A percentile compares a stretch with the other conserved stretches of the same genome.
These are phyloP conservation scores for Neodiprion virginianus DNA, from an alignment of 1,140 invertebrate species.

Conservation along the genomic window DNA sequence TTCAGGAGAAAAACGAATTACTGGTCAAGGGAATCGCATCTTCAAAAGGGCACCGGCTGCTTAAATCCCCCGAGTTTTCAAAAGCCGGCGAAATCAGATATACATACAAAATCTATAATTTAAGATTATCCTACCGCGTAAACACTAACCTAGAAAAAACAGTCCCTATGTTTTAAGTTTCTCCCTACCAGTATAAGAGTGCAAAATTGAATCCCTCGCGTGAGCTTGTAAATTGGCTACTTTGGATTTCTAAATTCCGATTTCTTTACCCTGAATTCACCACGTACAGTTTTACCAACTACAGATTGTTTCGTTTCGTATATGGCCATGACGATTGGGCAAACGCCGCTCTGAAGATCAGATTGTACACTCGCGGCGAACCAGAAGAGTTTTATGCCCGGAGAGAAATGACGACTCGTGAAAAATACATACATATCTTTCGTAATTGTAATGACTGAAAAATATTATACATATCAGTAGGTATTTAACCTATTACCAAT, in stretches of 20 bases:
- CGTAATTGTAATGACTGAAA: conserved; percentile 50
- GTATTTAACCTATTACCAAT: not conserved
- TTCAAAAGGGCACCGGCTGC: conserved; percentile 52
- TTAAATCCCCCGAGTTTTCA: conserved; percentile 31
- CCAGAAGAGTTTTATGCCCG: not conserved
- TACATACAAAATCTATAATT: not conserved
- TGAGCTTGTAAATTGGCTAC: too few species aligned
- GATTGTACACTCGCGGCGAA: too few species aligned
- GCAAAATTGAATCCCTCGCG: too few species aligned
- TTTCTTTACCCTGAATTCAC: too few species aligned
- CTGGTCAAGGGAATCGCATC: conserved; percentile 61
- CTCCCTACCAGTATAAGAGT: not conserved
- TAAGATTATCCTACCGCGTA: not conserved
- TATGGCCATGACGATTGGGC: too few species aligned
- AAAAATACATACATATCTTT: conserved; percentile 35
- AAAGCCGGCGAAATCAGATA: not conserved
- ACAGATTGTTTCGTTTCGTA: too few species aligned
- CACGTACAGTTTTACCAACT: too few species aligned
- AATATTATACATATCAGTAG: conserved; percentile 58
- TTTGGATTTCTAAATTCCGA: too few species aligned
- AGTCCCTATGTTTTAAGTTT: not conserved
- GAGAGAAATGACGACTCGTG: conserved; percentile 20
- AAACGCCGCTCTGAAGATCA: too few species aligned
- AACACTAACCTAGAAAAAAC: not conserved
- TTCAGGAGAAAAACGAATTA: conserved; percentile 79